Percentiles rank a stretch among this genome's conserved stretches.
These are phyloP conservation scores for Microchrysa polita DNA, from an alignment of 2,888 invertebrate species.

Conservation along the genomic window DNA sequence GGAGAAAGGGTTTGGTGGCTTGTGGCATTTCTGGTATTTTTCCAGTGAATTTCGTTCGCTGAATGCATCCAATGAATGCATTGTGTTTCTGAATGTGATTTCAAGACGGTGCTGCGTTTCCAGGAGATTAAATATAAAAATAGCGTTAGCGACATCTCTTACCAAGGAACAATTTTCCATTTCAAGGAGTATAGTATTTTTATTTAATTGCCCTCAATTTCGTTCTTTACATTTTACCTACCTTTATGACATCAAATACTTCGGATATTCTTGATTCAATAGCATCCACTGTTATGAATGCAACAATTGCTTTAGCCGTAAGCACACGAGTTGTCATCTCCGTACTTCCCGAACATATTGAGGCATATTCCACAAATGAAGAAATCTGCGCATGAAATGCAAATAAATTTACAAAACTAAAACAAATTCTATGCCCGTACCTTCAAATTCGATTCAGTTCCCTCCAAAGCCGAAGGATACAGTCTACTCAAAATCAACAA, in stretches of 20 bases:
- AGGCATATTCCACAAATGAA: slow-evolving; percentile 73
- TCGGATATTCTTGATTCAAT: slow-evolving; percentile 57
- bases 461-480: slow-evolving; percentile 79
- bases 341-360: slow-evolving; percentile 71
- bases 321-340: slow-evolving; percentile 76
- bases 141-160: too few species aligned
- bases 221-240: too few species aligned
- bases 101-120: too few species aligned
- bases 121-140: too few species aligned
- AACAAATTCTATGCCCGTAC: slow-evolving; percentile 61
- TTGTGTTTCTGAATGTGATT: too few species aligned
- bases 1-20: too few species aligned
- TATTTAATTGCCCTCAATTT: too few species aligned
- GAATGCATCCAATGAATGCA: too few species aligned
- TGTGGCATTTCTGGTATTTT: too few species aligned
- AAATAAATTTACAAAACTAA: neutral
- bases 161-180: too few species aligned
- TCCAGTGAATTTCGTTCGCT: too few species aligned
- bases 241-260: slow-evolving; percentile 22
- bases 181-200: too few species aligned
- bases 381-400: slow-evolving; percentile 65
- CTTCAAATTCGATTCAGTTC: slow-evolving; percentile 73
- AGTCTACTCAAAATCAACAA: slow-evolving; percentile 80
- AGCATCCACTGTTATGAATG: slow-evolving; percentile 66
- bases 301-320: slow-evolving; percentile 75